Base-by-base conservation (phyloP, 2,888 invertebrate genomes). In the Brenthis ino region DNA sequence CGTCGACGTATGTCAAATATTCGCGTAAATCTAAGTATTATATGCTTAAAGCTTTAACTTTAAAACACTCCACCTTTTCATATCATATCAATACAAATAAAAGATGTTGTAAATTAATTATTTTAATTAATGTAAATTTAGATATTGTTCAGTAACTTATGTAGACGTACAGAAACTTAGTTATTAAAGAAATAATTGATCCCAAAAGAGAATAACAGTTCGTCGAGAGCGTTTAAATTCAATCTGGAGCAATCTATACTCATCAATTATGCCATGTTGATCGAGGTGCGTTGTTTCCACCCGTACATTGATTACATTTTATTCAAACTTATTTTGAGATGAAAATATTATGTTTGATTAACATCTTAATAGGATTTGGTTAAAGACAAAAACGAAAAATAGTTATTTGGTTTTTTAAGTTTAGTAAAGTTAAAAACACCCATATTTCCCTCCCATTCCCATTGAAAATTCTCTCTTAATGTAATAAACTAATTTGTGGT, bases 221-320 rank as follows among this genome's bases (percentile, higher is more conserved):
- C n/a, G 47, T 47, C 48, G 37, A 64, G 33, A 24, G 37, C 47
- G 54, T 11, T 55, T 20, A 20, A 48, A 64, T 48, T 64, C 68
- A 58, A 64, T 68, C 58, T 60, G 33, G 53, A 55, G 48, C 51
- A 69, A 65, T 65, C 56, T 65, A 68, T 64, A 65, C 20, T 55
- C 55, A 56, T 69, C 50, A 65, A 69, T 56, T 50, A 56, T 47
- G 48, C 6, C 33, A 28, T 67, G 60, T 55, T 55, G 66, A 60
- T 58, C 54, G 55, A 61, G 48, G 48, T 50, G 48, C 54, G 53
- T 56, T 66, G 66, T 66, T 66, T 60, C 57, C 24, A 24, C 51
- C 24, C 53, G 16, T 14, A 63, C 16, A 63, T 63, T 53, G 48
- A 60, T 60, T 50, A 60, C 28, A 33, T 60, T 60, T 50, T 50